These are phyloP conservation scores for Erebia ligea DNA, from an alignment of 2,888 invertebrate species.

Conservation along the genomic window DNA sequence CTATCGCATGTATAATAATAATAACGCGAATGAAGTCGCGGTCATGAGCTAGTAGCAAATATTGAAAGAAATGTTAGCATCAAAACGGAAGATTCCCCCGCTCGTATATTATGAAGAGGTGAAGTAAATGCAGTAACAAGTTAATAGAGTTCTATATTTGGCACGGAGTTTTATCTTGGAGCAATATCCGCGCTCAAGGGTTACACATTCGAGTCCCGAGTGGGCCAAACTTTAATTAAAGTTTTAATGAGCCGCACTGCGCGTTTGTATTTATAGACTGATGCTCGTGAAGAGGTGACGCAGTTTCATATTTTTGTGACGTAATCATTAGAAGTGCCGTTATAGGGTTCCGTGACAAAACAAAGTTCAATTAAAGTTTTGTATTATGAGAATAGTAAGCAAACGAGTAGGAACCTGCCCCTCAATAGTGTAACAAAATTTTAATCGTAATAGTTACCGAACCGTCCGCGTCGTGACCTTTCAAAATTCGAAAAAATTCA, in stretches of 20 bases:
- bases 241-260: constrained; percentile 69
- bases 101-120: not conserved
- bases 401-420: too few species aligned
- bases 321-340: not conserved
- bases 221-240: constrained; percentile 73
- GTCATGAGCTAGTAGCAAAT: not conserved
- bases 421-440: too few species aligned
- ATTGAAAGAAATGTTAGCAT: not conserved
- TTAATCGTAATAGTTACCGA: too few species aligned
- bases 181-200: constrained; percentile 43
- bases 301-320: constrained; percentile 11
- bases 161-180: constrained; percentile 40
- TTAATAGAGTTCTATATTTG: constrained; percentile 44
- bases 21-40: too few species aligned
- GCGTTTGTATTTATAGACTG: constrained; percentile 42
- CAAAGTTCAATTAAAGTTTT: not conserved
- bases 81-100: not conserved
- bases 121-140: constrained; percentile 39
- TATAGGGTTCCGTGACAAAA: not conserved
- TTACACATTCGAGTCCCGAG: constrained; percentile 59
- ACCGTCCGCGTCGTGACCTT: too few species aligned
- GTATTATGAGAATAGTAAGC: too few species aligned
- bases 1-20: too few species aligned
- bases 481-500: too few species aligned
- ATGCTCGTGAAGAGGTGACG: constrained; percentile 14